phyloP scores from a whole-genome alignment of 2,113 vertebrate species.

The Mystacornis crossleyi region DNA sequence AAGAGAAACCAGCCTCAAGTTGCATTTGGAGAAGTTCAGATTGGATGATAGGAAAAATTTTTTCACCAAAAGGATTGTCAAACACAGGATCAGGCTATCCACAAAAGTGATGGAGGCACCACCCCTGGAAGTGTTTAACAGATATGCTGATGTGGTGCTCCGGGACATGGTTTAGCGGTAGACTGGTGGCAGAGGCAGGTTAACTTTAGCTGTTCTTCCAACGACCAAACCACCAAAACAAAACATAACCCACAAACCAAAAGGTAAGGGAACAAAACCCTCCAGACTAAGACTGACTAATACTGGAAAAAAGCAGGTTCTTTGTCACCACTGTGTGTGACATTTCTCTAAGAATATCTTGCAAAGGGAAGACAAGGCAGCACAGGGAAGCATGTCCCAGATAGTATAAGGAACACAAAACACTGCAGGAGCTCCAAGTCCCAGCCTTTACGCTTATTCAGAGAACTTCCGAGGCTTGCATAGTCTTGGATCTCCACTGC shows the following conservation, averaged over 20 bases:
- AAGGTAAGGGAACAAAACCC: not conserved
- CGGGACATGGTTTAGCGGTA: not conserved
- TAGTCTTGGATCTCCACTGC: not conserved
- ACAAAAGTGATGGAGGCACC: not conserved
- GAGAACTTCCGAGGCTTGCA: not conserved
- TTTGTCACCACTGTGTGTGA: rapidly evolving
- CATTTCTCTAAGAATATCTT: not conserved
- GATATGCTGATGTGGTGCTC: not conserved
- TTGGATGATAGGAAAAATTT: not conserved
- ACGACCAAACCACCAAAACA: not conserved
- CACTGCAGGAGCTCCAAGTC: not conserved
- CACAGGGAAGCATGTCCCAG: not conserved
- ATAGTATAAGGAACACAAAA: not conserved
- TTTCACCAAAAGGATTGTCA: not conserved
- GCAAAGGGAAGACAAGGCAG: not conserved
- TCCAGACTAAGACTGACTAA: not conserved
- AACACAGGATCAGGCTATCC: not conserved
- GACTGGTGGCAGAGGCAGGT: not conserved
- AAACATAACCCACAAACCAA: not conserved
- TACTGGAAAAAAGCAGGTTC: not conserved
- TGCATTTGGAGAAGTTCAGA: not conserved
- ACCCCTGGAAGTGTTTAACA: not conserved
- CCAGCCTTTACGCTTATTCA: not conserved
- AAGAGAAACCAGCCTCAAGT: not conserved
- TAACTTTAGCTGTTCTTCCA: not conserved